Conservation (phyloP, 2,888 invertebrate genomes). For the Lutraria lutraria region DNA sequence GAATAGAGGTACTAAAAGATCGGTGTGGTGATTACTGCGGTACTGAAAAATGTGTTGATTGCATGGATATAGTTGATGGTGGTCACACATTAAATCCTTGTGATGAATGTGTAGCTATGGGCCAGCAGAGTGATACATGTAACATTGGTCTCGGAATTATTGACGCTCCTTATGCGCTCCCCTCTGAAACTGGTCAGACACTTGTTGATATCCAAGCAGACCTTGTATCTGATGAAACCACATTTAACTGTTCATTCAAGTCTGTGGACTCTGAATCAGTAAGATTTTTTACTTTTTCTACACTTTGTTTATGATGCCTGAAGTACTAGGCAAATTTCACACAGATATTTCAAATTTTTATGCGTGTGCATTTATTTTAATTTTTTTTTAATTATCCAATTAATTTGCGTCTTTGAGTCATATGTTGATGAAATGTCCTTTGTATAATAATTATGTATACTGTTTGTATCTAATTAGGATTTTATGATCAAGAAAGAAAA, state of each 20-base stretch:
- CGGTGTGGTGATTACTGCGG: conserved; percentile 31
- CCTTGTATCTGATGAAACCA: not conserved
- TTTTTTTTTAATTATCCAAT: too few species aligned
- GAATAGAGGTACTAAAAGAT: not conserved
- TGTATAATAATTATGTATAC: too few species aligned
- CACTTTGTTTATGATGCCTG: too few species aligned
- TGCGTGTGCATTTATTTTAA: too few species aligned
- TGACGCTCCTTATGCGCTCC: not conserved
- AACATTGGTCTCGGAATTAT: conserved; percentile 28
- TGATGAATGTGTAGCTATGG: conserved; percentile 14
- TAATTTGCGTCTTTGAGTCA: too few species aligned
- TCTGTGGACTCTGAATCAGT: not conserved
- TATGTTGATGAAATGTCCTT: too few species aligned
- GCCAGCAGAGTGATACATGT: not conserved
- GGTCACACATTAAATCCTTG: not conserved
- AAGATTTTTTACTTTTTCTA: not conserved
- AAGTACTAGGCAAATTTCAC: too few species aligned
- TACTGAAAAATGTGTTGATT: conserved; percentile 31
- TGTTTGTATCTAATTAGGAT: too few species aligned
- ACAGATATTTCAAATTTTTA: too few species aligned
- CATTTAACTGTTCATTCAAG: not conserved
- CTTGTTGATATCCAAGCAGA: not conserved
- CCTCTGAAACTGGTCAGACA: not conserved
- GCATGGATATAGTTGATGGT: not conserved
- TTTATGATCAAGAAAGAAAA: too few species aligned